Conservation (phyloP, 2,888 invertebrate species). For the Eueremaeus valkanovi region DNA sequence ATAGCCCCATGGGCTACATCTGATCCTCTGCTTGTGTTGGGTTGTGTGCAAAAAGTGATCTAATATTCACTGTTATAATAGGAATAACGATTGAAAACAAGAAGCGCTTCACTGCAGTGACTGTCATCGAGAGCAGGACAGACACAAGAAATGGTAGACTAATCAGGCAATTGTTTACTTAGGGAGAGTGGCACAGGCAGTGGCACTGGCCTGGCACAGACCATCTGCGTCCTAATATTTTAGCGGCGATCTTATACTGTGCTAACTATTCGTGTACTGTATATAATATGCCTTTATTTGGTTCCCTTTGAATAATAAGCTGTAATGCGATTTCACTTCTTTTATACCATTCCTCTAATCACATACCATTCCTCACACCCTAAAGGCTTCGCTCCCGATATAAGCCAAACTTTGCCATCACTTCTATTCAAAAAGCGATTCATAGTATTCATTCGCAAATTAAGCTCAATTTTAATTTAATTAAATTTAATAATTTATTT, state of each 20-base stretch:
- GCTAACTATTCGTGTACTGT: background rate
- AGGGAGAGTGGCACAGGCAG: background rate
- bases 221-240: constrained; percentile 22
- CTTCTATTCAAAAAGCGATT: constrained; percentile 1
- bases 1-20: background rate
- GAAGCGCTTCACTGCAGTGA: background rate
- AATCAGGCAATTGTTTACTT: constrained; percentile 16
- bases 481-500: background rate
- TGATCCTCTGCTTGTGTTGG: background rate
- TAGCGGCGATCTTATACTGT: background rate
- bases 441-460: background rate
- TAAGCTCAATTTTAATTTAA: background rate
- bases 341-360: background rate
- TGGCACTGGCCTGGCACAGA: too few relatives aligned
- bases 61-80: background rate
- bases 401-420: background rate
- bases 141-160: constrained; percentile 1
- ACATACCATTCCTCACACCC: constrained; percentile 20
- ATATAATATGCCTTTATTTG: constrained; percentile 2
- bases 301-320: constrained; percentile 15
- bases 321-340: constrained; percentile 16
- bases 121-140: background rate
- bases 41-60: background rate
- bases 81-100: background rate
- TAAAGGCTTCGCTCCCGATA: background rate